phyloP scores from a whole-genome alignment of 2,113 vertebrate genomes.

The Rhinopomastus cyanomelas region DNA sequence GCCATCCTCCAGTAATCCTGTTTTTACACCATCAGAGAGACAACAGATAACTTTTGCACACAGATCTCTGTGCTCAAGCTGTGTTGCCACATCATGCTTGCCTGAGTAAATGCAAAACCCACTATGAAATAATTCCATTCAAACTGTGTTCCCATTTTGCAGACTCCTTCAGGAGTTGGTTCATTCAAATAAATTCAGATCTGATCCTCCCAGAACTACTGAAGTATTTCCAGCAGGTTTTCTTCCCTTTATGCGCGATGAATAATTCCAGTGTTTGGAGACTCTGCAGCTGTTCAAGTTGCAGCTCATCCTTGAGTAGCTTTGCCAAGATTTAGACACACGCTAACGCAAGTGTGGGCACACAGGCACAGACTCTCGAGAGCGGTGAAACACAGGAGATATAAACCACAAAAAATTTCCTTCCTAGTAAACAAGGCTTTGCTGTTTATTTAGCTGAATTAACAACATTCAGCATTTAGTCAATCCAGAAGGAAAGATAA shows the following conservation, averaged over 20 bases:
- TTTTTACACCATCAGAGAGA: not conserved
- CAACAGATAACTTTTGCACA: not conserved
- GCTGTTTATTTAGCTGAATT: not conserved
- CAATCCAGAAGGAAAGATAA: not conserved
- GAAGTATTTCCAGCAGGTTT: slow-evolving; percentile 38
- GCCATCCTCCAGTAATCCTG: not conserved
- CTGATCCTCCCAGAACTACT: slow-evolving; percentile 8
- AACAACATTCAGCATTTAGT: not conserved
- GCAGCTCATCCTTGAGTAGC: not conserved
- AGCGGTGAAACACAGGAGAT: not conserved
- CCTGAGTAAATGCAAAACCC: not conserved
- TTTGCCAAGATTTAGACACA: not conserved
- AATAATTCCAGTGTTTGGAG: slow-evolving; percentile 52
- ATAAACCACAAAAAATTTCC: not conserved
- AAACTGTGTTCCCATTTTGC: not conserved
- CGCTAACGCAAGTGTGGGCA: not conserved
- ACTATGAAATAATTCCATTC: not conserved
- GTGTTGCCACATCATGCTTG: not conserved
- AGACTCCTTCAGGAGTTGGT: not conserved
- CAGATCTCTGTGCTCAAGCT: not conserved
- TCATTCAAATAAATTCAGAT: not conserved
- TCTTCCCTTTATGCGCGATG: slow-evolving; percentile 20
- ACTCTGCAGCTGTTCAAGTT: slow-evolving; percentile 44
- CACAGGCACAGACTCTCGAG: not conserved
- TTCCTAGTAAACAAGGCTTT: not conserved